Base-by-base conservation (phyloP, 2,888 invertebrate genomes). In the Allygus modestus region DNA sequence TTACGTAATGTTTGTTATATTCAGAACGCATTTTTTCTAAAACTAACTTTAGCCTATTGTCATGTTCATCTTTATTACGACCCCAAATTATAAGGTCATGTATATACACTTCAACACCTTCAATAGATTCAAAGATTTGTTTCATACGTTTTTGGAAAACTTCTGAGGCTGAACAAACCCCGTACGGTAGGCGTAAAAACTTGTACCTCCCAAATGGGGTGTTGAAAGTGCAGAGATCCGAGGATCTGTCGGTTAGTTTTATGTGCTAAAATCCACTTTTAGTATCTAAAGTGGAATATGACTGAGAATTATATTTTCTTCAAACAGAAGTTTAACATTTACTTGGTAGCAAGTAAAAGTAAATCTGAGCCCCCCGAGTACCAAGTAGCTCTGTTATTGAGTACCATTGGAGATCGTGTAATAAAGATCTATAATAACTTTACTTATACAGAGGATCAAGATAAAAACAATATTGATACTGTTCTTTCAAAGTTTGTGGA, bases 141-240 rank as follows among this genome's bases (percentile, higher is more conserved):
- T 85, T 79, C 83, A 88, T 85, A 51, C 77, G 71, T 41, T 86
- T 81, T 46, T 88, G 88, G 86, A 88, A 89, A 2, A 88, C 85
- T 87, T 89, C 89, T 58, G 88, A 86, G 0, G 88, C 88, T 65
- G 86, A 85, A 9, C 84, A 84, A 23, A 54, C 23, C 20, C 54
- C 23, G 4, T 23, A 54, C 0, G 54, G 54, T 84, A 89, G 85
- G 54, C 87, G 75, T 58, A 87, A 79, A 82, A 87, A 89, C 77
- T 85, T 88, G 81, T 88, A 89, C 71, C 89, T 84, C 7, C 88
- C 89, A 73, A 89, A 88, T 0, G 88, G 88, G 0, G 88, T 89
- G 61, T 87, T 87, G 83, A 89, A 89, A 0, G 88, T 88, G 5
- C 88, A 88, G 15, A 87, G 83, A n/a, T 88, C 82, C 7, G 88